Conservation (phyloP, 2,113 vertebrate genomes). For the Vidua chalybeata region DNA sequence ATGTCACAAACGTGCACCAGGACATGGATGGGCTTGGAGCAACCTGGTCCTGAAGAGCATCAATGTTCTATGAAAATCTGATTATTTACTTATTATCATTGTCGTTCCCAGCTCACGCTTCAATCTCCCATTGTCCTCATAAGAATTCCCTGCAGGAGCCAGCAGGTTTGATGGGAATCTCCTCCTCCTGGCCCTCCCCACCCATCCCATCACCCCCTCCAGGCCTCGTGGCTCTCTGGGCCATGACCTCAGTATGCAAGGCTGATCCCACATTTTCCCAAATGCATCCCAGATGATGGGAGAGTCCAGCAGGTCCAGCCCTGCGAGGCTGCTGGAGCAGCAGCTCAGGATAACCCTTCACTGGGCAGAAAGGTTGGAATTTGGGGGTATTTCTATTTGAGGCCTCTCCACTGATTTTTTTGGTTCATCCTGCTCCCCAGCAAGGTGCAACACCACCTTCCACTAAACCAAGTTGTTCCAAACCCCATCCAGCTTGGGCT, state of each 20-base stretch:
- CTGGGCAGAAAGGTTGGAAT: not conserved
- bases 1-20: no score
- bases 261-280: not conserved
- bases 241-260: not conserved
- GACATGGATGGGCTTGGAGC: not conserved
- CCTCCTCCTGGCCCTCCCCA: not conserved
- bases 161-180: not conserved
- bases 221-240: not conserved
- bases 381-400: not conserved
- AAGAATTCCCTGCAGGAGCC: not conserved
- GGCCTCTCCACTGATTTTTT: not conserved
- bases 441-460: not conserved
- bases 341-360: not conserved
- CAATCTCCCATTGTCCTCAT: not conserved
- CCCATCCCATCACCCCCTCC: not conserved
- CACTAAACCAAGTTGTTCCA: not conserved
- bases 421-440: not conserved
- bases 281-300: not conserved
- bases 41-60: no score
- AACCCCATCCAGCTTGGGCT: not conserved
- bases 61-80: rapidly evolving
- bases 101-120: not conserved
- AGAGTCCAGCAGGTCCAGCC: not conserved
- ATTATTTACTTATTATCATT: not conserved
- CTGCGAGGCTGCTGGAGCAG: not conserved